Base-by-base conservation (phyloP, 2,113 vertebrate genomes). In the Oxygymnocypris stewartii region DNA sequence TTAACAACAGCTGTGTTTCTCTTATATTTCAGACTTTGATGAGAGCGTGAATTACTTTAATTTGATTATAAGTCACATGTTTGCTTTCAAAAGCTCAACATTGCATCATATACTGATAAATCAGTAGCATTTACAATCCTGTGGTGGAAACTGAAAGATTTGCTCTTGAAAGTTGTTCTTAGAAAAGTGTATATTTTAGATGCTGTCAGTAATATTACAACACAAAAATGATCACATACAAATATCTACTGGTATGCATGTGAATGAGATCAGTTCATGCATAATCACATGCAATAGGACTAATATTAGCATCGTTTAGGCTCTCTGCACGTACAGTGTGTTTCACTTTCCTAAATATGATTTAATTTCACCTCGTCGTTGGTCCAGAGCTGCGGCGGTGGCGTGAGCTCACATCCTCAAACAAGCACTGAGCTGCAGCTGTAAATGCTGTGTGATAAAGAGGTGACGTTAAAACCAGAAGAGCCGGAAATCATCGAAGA, bases 401-500 rank as follows among this genome's bases (percentile, higher is more conserved):
- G 28, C 18, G 18, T 40, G 37, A n/a, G 69, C 9, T 73, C 18
- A 73, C 69, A 23, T 73, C 69, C 69, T 73, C 10, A 23, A 73
- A 71, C 35, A 10, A 40, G 23, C 18, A 20, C 69, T 40, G 35
- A 18, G 67, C 37, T 73, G 31, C 37, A 40, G 37, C 35, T 42
- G 10, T n/a, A 74, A 40, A 73, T 2, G 31, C 6, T 25, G 74
- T 13, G 40, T 31, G 75, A 77, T 77, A 4, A 51, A 77, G 75
- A 49, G 74, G 51, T 54, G 69, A 75, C 40, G 85, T 57, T 81
- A 75, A 85, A 82, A 63, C 4, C 23, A 47, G 54, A 77, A 20
- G 71, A 69, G 47, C 71, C 42, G 28, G 78, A 5, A 16, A 61
- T 35, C n/a, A 42, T 23, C 37, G 20, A 31, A 65, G 84, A 78